phyloP scores from a whole-genome alignment of 2,888 invertebrate species.

The Cantharis flavilabris region DNA sequence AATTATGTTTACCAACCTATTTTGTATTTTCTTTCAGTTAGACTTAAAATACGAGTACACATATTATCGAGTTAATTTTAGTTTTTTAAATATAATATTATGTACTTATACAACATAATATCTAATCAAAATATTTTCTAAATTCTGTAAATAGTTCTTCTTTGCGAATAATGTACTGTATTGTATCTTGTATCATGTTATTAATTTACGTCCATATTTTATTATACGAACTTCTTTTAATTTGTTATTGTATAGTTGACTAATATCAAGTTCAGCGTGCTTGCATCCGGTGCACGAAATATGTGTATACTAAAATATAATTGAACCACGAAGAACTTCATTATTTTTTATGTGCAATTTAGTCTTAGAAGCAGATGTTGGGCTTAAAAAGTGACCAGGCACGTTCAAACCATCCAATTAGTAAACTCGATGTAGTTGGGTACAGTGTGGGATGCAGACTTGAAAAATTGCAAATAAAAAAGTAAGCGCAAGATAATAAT shows the following conservation, averaged over 20 bases:
- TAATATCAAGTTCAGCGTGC: slow-evolving; percentile 12
- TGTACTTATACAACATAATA: no score
- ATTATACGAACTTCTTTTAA: background rate
- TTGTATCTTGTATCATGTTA: background rate
- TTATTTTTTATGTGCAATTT: slow-evolving; percentile 40
- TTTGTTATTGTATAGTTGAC: slow-evolving; percentile 6
- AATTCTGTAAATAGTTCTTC: background rate
- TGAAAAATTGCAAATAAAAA: slow-evolving; percentile 29
- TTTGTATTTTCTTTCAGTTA: background rate
- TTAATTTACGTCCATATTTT: background rate
- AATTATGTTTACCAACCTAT: background rate
- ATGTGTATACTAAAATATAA: slow-evolving; percentile 24
- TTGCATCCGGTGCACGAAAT: slow-evolving; percentile 5
- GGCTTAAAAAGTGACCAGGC: slow-evolving; percentile 33
- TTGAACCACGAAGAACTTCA: slow-evolving; percentile 31
- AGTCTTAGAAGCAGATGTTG: slow-evolving; percentile 34
- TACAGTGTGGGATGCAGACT: slow-evolving; percentile 20
- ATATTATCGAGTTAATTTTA: background rate
- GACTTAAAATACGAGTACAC: no score
- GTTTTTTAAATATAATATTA: no score
- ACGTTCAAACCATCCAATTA: slow-evolving; percentile 39
- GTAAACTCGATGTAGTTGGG: slow-evolving; percentile 15
- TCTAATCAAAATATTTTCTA: background rate
- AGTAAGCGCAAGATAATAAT: slow-evolving; percentile 13
- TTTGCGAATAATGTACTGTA: background rate